Base-by-base conservation (phyloP, 1,140 invertebrate species). In the Drosophila yakuba region DNA sequence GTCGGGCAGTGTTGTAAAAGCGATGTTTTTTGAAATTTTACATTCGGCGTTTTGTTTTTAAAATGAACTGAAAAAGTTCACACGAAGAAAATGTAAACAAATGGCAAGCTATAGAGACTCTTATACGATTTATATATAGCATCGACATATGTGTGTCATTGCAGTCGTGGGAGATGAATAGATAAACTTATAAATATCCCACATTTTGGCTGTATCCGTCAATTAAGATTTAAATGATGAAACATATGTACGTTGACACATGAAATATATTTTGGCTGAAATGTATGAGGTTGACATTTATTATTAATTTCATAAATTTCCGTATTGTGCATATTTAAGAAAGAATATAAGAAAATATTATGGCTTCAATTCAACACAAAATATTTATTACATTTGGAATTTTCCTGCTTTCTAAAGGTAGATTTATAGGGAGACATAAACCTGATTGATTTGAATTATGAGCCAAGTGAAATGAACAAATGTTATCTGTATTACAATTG, bases 151-250 rank as follows among this genome's bases (percentile, higher is more conserved):
- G 75, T 84, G 59, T 83, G 80, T 83, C 75, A 82, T 52, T 84
- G 80, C 80, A 82, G 57, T 59, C 69, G 74, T 76, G 83, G 75
- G 79, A 86, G 71, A 69, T 88, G 66, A 79, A 79, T 63, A 69
- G 62, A 79, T 71, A 52, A 59, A 55, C 59, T 73, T 88, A 86
- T 55, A 86, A 88, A 76, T 86, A 86, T 66, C 39, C 15, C 44
- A 50, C 8, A 66, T 73, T 60, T 88, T 51, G 55, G 41, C 83
- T 82, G 63, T 69, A 66, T 75, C 73, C 68, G 72, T 79, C 79
- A 86, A 86, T 79, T 68, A 79, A 76, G 66, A 79, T 83, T 83
- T 88, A 79, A 62, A 68, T 57, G 75, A 64, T 88, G 83, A 88
- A 88, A 86, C 63, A 78, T 60, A 75, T 82, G 83, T 75, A 75